phyloP scores from a whole-genome alignment of 1,140 invertebrate species.

The Hypsibius dujardini region DNA sequence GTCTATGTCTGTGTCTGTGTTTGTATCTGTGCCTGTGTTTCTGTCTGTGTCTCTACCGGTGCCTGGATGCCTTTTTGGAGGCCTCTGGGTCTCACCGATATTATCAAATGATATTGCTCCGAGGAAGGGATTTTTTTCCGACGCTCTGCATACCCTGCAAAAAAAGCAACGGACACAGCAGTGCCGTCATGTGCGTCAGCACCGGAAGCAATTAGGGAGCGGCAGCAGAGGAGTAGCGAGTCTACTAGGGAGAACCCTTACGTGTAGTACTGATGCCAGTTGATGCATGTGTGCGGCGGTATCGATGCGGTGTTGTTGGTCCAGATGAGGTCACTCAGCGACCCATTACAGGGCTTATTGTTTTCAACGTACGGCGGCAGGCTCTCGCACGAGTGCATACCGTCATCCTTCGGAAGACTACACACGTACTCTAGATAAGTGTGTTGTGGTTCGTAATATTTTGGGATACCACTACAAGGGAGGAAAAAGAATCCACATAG shows the following conservation, averaged over 20 bases:
- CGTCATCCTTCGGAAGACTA: slow-evolving; percentile 71
- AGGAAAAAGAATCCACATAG: too few species aligned
- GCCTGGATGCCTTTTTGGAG: too few species aligned
- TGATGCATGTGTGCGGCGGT: slow-evolving; percentile 50
- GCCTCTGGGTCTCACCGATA: slow-evolving; percentile 42
- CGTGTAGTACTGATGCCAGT: slow-evolving; percentile 98
- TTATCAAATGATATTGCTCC: slow-evolving; percentile 99
- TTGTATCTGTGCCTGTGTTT: too few species aligned
- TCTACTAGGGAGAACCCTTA: background rate
- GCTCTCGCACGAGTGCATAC: slow-evolving; percentile 76
- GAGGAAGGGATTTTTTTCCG: slow-evolving; percentile 90
- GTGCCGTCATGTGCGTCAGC: background rate
- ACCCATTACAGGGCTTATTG: slow-evolving; percentile 26
- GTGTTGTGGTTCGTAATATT: slow-evolving; percentile 37
- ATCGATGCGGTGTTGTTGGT: background rate
- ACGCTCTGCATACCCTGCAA: slow-evolving; percentile 54
- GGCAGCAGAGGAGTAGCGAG: too few species aligned
- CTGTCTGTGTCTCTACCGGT: too few species aligned
- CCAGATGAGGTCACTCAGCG: slow-evolving; percentile 18
- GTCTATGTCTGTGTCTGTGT: too few species aligned
- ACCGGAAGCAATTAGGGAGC: too few species aligned
- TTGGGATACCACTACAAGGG: slow-evolving; percentile 22
- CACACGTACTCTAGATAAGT: slow-evolving; percentile 95
- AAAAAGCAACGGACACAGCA: background rate
- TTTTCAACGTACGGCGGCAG: slow-evolving; percentile 45